Base-by-base conservation (phyloP, 2,888 invertebrate species). In the Oxyteleia sp. region DNA sequence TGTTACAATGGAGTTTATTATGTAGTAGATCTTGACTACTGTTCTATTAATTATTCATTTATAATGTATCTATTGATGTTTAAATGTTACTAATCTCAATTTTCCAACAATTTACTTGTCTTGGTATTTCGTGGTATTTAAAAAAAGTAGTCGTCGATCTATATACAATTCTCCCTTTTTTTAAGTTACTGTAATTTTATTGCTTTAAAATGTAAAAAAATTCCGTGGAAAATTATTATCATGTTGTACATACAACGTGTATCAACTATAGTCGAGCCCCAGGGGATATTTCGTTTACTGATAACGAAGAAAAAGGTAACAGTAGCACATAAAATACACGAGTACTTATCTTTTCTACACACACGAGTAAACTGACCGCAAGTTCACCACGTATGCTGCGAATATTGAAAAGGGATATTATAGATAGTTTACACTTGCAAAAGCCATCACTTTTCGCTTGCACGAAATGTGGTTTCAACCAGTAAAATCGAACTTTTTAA, bases 391-490 rank as follows among this genome's bases (percentile, higher is more conserved):
- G 76, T 61, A 59, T 68, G 61, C 45, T 59, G 68, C 49, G 20
- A 68, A 51, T 76, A 51, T 29, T 68, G 51, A 68, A 76, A 49
- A 64, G 86, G 84, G 85, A 89, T 87, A 89, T 86, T 87, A 85
- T 85, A 74, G 86, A 83, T 80, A 82, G 85, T 79, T 79, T 64
- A 75, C 85, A 83, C 84, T 86, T 83, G 78, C 85, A 59, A 79
- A 69, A 76, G 71, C 51, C 84, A 84, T 85, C 87, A 82, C 79
- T 87, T 85, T 82, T 82, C n/a, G n/a, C 13, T 4, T 29, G 41
- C 49, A 72, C 51, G 72, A 72, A 72, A 61, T 72, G 72, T 15
- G 72, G 72, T 72, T 72, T 38, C 8, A 15, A 47, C 13, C 45
- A 5, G 55, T 45, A 26, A 38, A 69, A 41, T 32, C 29, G 32